phyloP scores from a whole-genome alignment of 2,113 vertebrate species.

The Mellivora capensis region DNA sequence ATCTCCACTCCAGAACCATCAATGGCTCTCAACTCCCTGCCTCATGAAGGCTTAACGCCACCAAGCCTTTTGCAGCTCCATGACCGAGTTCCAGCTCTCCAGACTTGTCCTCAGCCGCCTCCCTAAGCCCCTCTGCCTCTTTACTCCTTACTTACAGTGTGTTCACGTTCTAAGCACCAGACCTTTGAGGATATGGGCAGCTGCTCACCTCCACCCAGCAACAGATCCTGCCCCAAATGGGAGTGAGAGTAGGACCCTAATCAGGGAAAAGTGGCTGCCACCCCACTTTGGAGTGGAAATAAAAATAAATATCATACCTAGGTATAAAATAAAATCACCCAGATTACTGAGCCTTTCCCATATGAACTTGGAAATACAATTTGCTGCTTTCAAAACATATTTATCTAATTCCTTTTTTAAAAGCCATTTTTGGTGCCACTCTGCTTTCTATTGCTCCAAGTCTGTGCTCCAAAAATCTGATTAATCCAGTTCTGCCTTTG shows the following conservation, averaged over 20 bases:
- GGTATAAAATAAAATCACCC: background rate
- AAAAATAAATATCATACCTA: background rate
- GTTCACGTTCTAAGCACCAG: background rate
- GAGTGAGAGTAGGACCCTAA: background rate
- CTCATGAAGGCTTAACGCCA: background rate
- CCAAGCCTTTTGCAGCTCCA: background rate
- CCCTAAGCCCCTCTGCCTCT: background rate
- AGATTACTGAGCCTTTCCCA: background rate
- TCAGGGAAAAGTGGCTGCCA: background rate
- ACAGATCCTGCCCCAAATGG: background rate
- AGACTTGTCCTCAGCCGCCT: background rate
- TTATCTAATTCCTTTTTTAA: background rate
- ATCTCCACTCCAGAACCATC: background rate
- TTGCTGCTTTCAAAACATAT: background rate
- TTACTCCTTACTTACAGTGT: no score
- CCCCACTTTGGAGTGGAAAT: background rate
- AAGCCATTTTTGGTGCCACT: background rate
- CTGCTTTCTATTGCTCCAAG: background rate
- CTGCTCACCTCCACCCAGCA: no score
- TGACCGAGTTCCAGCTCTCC: background rate
- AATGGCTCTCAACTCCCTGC: background rate
- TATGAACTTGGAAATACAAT: background rate
- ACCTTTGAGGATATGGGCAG: background rate
- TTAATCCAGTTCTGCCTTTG: background rate
- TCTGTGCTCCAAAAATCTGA: background rate